Base-by-base conservation (phyloP, 2,113 vertebrate species). In the Theropithecus gelada region DNA sequence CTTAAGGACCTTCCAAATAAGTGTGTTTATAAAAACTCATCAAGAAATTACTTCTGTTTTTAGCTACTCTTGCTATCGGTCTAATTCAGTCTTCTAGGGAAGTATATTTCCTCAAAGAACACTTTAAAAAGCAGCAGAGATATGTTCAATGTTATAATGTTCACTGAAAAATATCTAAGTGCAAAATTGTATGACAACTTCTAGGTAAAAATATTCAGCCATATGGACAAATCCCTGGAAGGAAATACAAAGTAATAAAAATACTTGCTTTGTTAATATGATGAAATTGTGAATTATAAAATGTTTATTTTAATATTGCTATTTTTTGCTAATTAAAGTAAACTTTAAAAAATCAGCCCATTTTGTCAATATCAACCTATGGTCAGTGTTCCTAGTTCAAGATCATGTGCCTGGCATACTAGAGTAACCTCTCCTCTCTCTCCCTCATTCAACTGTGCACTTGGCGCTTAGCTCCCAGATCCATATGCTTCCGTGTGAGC, bases 201-300 rank as follows among this genome's bases (percentile, higher is more conserved):
- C 92, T 97, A 98, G 94, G 97, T 95, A 98, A 97, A 98, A 98
- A 96, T 97, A 96, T 84, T 96, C 96, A 97, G 40, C 96, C 98
- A 97, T 98, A 97, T 97, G 98, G 97, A 90, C 85, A 97, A 96
- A 92, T 97, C 96, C 93, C 92, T 97, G 61, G 92, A 96, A 98
- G 84, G 50, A 88, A 98, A 38, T 90, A 55, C 40, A 73, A 97
- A 95, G 45, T 35, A 81, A 96, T 84, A 50, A 66, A 96, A 86
- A 55, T 72, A 84, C 57, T 94, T 87, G 13, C 89, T 92, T 87
- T 79, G 78, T 92, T 81, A 80, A 70, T 40, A 43, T 93, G 30
- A 83, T 66, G 18, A 90, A 83, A 91, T 52, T 86, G 16, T 64
- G 50, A 94, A 32, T 80, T 86, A 70, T 14, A 92, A 72, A 68